These are phyloP conservation scores for Cataglyphis hispanica DNA, from an alignment of 1,140 invertebrate genomes.

Conservation along the genomic window DNA sequence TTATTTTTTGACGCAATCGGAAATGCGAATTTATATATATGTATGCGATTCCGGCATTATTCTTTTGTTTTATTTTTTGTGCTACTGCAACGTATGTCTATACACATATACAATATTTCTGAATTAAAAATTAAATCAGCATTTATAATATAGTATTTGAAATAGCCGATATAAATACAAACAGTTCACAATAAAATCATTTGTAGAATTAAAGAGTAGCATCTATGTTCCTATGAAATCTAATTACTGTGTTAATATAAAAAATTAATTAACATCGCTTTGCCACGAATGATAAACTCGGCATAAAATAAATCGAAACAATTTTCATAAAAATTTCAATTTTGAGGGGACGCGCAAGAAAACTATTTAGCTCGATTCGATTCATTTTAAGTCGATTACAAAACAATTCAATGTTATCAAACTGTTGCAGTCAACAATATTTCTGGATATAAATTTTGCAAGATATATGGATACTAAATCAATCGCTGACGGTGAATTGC, in stretches of 20 bases:
- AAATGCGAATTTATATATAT: not conserved
- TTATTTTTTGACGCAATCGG: not conserved
- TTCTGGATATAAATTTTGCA: not conserved
- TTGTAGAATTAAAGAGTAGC: not conserved
- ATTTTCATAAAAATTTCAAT: not conserved
- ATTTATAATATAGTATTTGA: not conserved
- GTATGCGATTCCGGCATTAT: not conserved
- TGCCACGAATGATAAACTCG: not conserved
- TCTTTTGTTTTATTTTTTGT: not conserved
- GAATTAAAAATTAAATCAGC: not conserved
- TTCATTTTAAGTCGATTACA: constrained; percentile 46
- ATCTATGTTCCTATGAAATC: not conserved
- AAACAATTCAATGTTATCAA: not conserved
- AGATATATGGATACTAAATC: constrained; percentile 18
- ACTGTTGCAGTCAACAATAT: not conserved
- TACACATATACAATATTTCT: not conserved
- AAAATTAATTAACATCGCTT: not conserved
- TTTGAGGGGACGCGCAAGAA: not conserved
- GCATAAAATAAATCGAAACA: not conserved
- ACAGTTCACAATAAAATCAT: not conserved
- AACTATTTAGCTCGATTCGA: not conserved
- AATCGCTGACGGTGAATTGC: constrained; percentile 1
- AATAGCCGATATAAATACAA: not conserved
- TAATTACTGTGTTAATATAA: not conserved
- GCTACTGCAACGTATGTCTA: not conserved